Base-by-base conservation (phyloP, 2,113 vertebrate genomes). In the Sebastes fasciatus region DNA sequence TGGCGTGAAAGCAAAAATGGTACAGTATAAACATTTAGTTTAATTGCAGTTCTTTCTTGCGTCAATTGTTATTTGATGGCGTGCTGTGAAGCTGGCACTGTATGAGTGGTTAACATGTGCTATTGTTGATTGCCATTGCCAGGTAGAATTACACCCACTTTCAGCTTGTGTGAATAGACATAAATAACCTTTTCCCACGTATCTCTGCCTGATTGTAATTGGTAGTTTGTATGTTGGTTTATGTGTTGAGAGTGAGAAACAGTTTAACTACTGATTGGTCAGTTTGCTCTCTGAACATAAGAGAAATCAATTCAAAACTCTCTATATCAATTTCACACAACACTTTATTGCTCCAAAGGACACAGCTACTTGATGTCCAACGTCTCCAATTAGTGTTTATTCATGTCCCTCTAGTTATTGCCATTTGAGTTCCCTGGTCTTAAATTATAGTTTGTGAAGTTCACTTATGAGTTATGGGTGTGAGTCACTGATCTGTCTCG, bases 401-500 rank as follows among this genome's bases (percentile, higher is more conserved):
- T 34, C 46, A 57, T 4, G n/a, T 54, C 40, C 40, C 49, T 12
- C 45, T 46, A 51, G 8, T 51, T 21, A 34, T n/a, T 67, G 42
- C 7, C 13, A 14, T 67, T 58, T 10, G 3, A 40, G 19, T 34
- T 34, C 62, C n/a, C 70, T 57, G 13, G 23, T 63, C 61, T 55
- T 65, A 16, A 60, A 26, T 65, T 23, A 8, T 23, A 51, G 14
- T 42, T 83, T 17, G 40, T 55, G 49, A 72, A 52, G 17, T 48
- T 55, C n/a, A 14, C n/a, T 60, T 57, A 52, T 73, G 62, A 74
- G 55, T 65, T 76, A 84, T 34, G 3, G 4, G 9, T 75, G 13
- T 67, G 81, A 85, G 58, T 90, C 83, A 78, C 54, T 11, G 11
- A 76, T 70, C 52, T 34, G 34, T 48, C 43, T 63, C 65, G 11